Percentiles rank a stretch among this genome's conserved stretches.
Evolutionary conservation across 1,140 invertebrate species (phyloP).

Genomic region (Drosophila busckii): DNA sequence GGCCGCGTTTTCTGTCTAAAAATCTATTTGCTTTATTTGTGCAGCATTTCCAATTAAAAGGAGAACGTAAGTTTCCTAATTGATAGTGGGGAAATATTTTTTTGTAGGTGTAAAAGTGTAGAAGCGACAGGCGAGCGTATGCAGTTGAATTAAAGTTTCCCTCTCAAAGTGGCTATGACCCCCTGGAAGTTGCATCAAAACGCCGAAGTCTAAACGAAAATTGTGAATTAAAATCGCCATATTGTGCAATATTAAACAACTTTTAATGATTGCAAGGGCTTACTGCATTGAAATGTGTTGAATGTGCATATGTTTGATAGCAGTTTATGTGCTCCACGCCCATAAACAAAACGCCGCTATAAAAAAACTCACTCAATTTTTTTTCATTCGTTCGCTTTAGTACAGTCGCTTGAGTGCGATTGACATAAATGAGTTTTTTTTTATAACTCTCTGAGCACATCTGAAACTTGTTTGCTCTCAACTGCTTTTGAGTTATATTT

Average conservation of each 20-base stretch:
- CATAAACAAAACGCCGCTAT: conserved; percentile 75
- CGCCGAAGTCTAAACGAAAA: conserved; percentile 46
- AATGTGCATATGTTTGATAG: background rate
- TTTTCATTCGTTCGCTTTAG: conserved; percentile 66
- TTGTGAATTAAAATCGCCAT: conserved; percentile 67
- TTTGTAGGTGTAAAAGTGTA: too few species aligned
- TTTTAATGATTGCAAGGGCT: background rate
- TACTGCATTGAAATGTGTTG: background rate
- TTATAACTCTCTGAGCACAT: too few species aligned
- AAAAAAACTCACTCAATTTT: conserved; percentile 53
- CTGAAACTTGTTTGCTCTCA: conserved; percentile 6
- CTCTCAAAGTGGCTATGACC: conserved; percentile 28
- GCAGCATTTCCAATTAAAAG: conserved; percentile 13
- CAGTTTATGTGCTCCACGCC: conserved; percentile 43
- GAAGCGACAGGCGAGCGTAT: background rate
- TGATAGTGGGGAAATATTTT: too few species aligned
- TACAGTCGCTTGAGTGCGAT: conserved; percentile 75
- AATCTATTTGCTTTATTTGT: conserved; percentile 35
- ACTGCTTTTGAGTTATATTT: conserved; percentile 46
- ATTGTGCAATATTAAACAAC: conserved; percentile 28
- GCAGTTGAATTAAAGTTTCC: conserved; percentile 7
- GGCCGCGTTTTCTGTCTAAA: conserved; percentile 53
- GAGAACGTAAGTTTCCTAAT: conserved; percentile 36
- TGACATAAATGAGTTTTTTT: too few species aligned
- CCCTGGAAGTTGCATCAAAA: conserved; percentile 50